These are phyloP conservation scores for Trichonephila inaurata DNA, from an alignment of 1,140 invertebrate genomes.

Conservation along the genomic window DNA sequence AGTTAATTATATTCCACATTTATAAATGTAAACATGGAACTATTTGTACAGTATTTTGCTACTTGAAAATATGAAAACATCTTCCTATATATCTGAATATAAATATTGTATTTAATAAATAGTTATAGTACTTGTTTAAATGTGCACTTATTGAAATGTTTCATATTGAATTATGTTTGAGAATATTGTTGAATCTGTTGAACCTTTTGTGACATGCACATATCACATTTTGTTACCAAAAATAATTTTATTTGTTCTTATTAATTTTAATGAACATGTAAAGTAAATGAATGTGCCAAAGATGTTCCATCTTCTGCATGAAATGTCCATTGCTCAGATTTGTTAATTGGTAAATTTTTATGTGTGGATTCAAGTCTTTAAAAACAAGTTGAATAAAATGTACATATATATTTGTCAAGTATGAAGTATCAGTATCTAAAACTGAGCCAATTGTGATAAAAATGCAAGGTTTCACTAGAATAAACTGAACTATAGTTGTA, in stretches of 20 bases:
- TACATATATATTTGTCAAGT: too few species aligned
- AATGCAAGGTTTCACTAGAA: too few species aligned
- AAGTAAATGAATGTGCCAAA: slow-evolving; percentile 21
- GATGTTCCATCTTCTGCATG: neutral
- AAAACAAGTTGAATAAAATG: too few species aligned
- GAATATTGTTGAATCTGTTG: slow-evolving; percentile 3
- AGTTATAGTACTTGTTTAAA: slow-evolving; percentile 35
- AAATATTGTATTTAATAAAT: slow-evolving; percentile 35
- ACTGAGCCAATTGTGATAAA: too few species aligned
- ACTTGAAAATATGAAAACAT: slow-evolving; percentile 4
- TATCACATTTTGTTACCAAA: neutral
- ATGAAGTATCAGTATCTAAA: too few species aligned
- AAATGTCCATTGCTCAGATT: neutral
- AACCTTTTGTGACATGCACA: slow-evolving; percentile 12
- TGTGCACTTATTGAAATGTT: slow-evolving; percentile 12
- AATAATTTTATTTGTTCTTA: neutral
- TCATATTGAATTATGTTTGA: neutral
- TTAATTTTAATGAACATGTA: neutral
- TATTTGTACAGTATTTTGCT: slow-evolving; percentile 61
- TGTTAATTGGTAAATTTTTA: neutral
- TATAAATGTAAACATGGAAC: slow-evolving; percentile 9
- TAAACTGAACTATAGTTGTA: too few species aligned
- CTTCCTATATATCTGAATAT: slow-evolving; percentile 19
- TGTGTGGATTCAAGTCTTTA: neutral
- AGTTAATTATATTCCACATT: slow-evolving; percentile 45